phyloP scores from a whole-genome alignment of 2,113 vertebrate species.

The Hypocryptadius cinnamomeus region DNA sequence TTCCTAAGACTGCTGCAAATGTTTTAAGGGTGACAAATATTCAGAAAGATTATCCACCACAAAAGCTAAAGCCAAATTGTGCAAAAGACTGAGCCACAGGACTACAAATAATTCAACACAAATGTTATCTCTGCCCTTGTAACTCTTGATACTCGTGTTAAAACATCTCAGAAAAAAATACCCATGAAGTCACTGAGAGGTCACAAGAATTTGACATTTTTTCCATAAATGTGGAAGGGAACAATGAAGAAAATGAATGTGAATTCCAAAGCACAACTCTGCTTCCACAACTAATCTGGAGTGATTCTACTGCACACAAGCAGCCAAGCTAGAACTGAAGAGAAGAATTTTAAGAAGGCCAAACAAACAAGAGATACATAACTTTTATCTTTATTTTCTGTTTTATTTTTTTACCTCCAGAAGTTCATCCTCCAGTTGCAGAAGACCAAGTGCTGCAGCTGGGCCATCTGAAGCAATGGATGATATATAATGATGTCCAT shows the following conservation, averaged over 20 bases:
- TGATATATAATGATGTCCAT: constrained; percentile 95
- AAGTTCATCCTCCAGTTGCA: constrained; percentile 90
- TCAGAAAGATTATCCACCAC: not conserved
- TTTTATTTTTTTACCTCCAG: constrained; percentile 79
- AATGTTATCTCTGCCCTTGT: not conserved
- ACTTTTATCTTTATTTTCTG: not conserved
- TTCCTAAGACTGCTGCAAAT: not conserved
- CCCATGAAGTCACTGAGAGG: not conserved
- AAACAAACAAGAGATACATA: not conserved
- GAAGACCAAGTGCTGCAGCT: constrained; percentile 73
- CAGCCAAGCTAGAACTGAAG: not conserved
- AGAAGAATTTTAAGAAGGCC: not conserved
- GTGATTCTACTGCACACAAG: not conserved
- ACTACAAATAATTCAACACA: not conserved
- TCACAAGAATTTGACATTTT: not conserved
- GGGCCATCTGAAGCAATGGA: constrained; percentile 86
- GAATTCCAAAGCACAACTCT: not conserved
- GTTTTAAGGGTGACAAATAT: constrained; percentile 6
- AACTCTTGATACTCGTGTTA: not conserved
- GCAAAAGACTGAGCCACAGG: not conserved
- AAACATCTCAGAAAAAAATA: not conserved
- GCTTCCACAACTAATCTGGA: not conserved
- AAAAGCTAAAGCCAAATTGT: not conserved
- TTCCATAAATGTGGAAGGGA: not conserved
- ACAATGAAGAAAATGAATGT: not conserved